Percentiles rank a stretch among this genome's conserved stretches.
phyloP scores from a whole-genome alignment of 2,113 vertebrate genomes.

The Murina feae region DNA sequence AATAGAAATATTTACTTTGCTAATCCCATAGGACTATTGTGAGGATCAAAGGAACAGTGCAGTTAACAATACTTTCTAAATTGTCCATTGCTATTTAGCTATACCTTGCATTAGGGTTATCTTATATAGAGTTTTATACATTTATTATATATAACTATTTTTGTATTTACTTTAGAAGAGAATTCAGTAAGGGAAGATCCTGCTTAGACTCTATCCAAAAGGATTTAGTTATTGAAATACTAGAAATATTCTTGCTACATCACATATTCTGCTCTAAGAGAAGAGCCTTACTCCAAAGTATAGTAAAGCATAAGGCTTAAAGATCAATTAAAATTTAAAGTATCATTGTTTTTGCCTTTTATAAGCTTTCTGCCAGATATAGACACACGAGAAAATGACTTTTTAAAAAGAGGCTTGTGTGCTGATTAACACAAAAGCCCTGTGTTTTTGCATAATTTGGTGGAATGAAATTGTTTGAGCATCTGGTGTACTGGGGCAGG shows the following conservation, averaged over 20 bases:
- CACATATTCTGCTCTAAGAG: background rate
- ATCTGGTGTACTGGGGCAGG: background rate
- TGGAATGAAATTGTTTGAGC: background rate
- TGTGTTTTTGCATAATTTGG: background rate
- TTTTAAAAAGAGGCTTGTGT: background rate
- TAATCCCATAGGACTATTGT: background rate
- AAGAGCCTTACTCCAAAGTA: background rate
- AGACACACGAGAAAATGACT: background rate
- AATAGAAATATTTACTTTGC: constrained; percentile 8
- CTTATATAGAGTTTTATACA: background rate
- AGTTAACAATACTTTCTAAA: background rate
- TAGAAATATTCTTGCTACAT: background rate
- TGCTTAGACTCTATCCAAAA: background rate
- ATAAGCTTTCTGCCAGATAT: background rate
- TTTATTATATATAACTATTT: background rate
- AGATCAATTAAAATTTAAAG: background rate
- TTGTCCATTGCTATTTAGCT: background rate
- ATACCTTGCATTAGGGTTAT: background rate
- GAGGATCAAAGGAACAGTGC: background rate
- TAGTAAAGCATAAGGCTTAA: background rate
- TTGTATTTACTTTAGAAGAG: background rate
- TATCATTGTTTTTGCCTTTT: background rate
- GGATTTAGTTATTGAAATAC: background rate
- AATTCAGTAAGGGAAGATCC: background rate
- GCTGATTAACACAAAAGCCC: background rate